A percentile compares a stretch with the other conserved stretches of the same genome.
Evolutionary conservation across 2,888 invertebrate species (phyloP).

Genomic region (Xanthia togata): DNA sequence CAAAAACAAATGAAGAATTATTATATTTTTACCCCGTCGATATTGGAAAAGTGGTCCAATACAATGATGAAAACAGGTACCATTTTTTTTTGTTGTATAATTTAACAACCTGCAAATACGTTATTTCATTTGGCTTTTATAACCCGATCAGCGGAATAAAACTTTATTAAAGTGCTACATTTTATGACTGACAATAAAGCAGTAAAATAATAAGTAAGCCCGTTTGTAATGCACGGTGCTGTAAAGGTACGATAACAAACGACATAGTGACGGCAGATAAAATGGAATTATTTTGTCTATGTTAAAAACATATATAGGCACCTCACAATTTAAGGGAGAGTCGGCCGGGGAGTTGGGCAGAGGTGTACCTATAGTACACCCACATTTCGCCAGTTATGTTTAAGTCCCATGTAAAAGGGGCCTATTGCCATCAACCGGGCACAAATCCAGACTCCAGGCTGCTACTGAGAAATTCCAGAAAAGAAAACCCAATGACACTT

Average conservation of each 20-base stretch:
- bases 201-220: conserved; percentile 34
- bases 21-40: too few relatives aligned
- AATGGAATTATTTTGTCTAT: background rate
- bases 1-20: background rate
- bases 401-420: too few relatives aligned
- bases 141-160: conserved; percentile 37
- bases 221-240: conserved; percentile 26
- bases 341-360: too few relatives aligned
- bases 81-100: conserved; percentile 8
- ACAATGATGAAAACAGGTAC: background rate
- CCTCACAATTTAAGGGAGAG: background rate
- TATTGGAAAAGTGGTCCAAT: background rate
- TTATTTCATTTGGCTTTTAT: conserved; percentile 37
- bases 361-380: too few relatives aligned
- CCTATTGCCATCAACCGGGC: too few relatives aligned
- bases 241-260: background rate
- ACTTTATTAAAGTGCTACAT: conserved; percentile 23
- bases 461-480: too few relatives aligned
- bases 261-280: background rate
- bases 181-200: conserved; percentile 54
- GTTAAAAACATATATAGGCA: background rate
- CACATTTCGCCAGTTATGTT: too few relatives aligned
- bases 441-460: too few relatives aligned
- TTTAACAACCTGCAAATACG: conserved; percentile 32
- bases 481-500: too few relatives aligned